Evolutionary conservation across 2,113 vertebrate genomes (phyloP).

Genomic region (Redunca redunca): DNA sequence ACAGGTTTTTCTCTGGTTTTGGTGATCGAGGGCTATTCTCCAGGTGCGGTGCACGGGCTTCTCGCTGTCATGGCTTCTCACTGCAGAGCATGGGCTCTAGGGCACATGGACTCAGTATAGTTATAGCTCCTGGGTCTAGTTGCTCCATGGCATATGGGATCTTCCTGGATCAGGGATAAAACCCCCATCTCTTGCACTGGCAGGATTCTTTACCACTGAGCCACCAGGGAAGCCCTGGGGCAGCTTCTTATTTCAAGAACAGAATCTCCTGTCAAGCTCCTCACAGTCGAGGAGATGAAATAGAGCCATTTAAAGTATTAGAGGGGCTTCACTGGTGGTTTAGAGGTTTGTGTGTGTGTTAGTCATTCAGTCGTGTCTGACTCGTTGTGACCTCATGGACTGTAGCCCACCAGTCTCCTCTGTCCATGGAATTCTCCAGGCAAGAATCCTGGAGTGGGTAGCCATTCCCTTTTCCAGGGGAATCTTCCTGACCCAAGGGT

Average conservation of each 20-base stretch:
- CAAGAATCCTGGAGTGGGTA: not conserved
- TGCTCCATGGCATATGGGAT: not conserved
- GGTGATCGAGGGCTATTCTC: not conserved
- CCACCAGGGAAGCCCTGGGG: not conserved
- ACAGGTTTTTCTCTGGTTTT: not conserved
- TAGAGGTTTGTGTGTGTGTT: not conserved
- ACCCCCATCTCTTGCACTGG: not conserved
- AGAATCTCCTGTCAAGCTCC: not conserved
- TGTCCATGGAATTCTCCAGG: not conserved
- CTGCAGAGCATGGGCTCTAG: not conserved
- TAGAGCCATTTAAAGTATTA: not conserved
- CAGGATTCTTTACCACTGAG: not conserved
- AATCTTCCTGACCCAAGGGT: not conserved
- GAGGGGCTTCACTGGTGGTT: not conserved
- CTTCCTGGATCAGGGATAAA: not conserved
- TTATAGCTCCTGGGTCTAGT: not conserved
- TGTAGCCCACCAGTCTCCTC: not conserved
- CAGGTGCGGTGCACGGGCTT: rapidly evolving
- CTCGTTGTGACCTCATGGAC: rapidly evolving
- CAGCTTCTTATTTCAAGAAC: not conserved
- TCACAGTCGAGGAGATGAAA: not conserved
- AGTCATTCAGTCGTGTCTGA: not conserved
- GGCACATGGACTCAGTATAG: not conserved
- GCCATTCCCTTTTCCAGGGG: not conserved
- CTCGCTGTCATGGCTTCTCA: not conserved